Evolutionary conservation across 2,797 vertebrate genomes (phyloP).

Genomic region (Phoeniculus purpureus): DNA sequence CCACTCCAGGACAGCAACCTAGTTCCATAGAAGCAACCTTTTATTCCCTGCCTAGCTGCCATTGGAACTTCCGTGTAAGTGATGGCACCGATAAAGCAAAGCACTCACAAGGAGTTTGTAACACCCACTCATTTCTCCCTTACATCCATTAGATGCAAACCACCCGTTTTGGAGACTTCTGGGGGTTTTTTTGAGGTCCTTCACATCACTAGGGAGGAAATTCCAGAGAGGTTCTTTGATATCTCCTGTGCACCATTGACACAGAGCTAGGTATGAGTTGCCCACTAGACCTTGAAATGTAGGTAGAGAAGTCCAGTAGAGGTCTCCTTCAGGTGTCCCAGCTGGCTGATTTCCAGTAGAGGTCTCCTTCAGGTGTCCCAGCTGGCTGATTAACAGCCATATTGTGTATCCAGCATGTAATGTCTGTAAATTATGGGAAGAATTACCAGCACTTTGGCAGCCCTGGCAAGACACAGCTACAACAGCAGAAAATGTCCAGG

Average conservation of each 20-base stretch:
- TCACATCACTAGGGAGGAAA: background rate
- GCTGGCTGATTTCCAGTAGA: background rate
- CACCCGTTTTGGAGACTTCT: background rate
- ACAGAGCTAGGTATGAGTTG: background rate
- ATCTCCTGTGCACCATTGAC: background rate
- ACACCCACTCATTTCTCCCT: background rate
- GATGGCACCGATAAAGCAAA: background rate
- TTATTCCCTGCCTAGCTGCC: background rate
- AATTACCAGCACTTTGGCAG: background rate
- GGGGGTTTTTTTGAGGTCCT: background rate
- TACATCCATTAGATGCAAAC: background rate
- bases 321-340: background rate
- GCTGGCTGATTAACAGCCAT: background rate
- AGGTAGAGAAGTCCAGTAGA: background rate
- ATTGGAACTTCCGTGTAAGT: background rate
- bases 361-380: background rate
- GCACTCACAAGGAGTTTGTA: background rate
- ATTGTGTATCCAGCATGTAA: background rate
- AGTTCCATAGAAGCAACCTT: background rate
- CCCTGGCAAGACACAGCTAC: background rate
- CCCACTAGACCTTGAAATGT: background rate
- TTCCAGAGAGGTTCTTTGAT: background rate
- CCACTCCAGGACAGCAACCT: background rate
- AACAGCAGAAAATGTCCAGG: background rate
- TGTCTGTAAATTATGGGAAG: background rate